These are phyloP conservation scores for Zele albiditarsus DNA, from an alignment of 2,888 invertebrate genomes.

Conservation along the genomic window DNA sequence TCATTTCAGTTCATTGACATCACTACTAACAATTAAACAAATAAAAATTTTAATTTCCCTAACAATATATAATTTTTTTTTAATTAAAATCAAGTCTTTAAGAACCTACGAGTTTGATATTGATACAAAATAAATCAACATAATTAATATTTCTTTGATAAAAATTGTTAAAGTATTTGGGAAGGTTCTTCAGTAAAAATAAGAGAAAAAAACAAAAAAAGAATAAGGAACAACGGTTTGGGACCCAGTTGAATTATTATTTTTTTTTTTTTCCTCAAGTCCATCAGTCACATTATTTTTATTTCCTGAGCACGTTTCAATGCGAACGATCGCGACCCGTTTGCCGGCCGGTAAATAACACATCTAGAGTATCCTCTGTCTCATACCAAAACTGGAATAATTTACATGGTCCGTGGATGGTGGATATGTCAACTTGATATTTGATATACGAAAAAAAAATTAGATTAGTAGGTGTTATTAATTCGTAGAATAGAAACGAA, in stretches of 20 bases:
- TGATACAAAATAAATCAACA: no score
- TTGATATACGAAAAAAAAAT: not conserved
- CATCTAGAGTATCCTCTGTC: not conserved
- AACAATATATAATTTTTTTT: no score
- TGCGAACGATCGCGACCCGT: constrained; percentile 51
- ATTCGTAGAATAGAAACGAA: not conserved
- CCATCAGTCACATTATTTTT: constrained; percentile 45
- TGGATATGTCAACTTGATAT: not conserved
- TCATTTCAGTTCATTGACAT: no score
- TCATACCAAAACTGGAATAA: constrained; percentile 48
- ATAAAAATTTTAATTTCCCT: no score
- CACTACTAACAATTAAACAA: no score
- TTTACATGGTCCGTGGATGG: not conserved
- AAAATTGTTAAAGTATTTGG: no score
- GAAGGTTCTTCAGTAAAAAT: no score
- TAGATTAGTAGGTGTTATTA: not conserved
- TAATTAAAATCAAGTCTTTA: no score
- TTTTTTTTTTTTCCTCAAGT: not conserved
- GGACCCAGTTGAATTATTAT: constrained; percentile 9
- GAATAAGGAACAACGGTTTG: not conserved
- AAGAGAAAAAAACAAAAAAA: not conserved
- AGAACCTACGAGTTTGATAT: no score
- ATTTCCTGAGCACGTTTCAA: constrained; percentile 53
- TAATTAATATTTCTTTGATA: no score
- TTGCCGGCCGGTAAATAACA: constrained; percentile 30